These are phyloP conservation scores for Sylvietta virens DNA, from an alignment of 2,113 vertebrate genomes.

Conservation along the genomic window DNA sequence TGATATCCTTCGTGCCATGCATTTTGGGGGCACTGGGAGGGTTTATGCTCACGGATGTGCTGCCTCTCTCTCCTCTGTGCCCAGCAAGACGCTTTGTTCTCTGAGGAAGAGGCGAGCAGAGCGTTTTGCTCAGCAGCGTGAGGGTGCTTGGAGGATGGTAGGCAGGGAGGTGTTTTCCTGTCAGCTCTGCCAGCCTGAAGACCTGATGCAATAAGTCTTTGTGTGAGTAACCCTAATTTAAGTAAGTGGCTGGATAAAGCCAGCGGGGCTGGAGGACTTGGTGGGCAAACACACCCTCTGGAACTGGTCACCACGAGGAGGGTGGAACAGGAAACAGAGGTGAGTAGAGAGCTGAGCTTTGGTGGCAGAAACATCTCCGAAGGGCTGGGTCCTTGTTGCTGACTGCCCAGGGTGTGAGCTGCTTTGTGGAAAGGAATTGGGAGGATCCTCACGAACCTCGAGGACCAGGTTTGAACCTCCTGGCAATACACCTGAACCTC, in stretches of 20 bases:
- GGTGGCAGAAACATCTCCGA: fast-evolving
- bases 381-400: neutral
- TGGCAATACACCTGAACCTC: neutral
- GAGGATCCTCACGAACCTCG: neutral
- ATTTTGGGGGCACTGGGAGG: neutral
- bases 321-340: neutral
- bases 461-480: neutral
- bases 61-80: neutral
- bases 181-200: neutral
- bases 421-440: neutral
- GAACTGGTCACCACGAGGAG: neutral
- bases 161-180: neutral
- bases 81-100: neutral
- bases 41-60: fast-evolving
- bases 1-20: fast-evolving
- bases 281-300: neutral
- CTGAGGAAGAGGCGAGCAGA: fast-evolving
- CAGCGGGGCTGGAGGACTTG: neutral
- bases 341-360: neutral
- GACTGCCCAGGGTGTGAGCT: neutral
- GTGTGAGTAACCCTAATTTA: neutral
- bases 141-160: neutral
- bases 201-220: neutral
- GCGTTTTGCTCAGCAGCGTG: fast-evolving
- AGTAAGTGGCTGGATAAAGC: neutral